Conservation (phyloP, 2,888 invertebrate genomes). For the Folsomia manolachei region DNA sequence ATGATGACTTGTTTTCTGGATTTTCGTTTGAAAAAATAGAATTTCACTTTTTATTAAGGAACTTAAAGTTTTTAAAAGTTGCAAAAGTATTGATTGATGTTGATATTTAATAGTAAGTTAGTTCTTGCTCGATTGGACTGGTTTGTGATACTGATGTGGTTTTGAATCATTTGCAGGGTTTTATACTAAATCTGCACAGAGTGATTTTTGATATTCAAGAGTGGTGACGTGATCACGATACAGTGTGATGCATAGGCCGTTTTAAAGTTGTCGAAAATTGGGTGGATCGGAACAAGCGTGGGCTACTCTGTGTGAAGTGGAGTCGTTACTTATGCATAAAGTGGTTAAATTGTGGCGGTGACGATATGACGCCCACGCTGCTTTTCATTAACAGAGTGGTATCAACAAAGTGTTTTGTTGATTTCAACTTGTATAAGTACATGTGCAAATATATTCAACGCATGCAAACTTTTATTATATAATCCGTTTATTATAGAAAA, state of each 20-base stretch:
- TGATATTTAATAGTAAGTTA: no score
- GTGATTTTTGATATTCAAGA: no score
- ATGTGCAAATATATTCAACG: no score
- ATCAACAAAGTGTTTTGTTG: no score
- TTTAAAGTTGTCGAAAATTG: neutral
- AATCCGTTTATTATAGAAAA: no score
- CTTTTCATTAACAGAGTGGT: no score
- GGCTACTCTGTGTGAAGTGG: neutral
- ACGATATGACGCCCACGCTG: neutral
- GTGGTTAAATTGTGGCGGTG: neutral
- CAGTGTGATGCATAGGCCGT: neutral
- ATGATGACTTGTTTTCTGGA: constrained; percentile 16
- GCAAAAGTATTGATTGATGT: neutral
- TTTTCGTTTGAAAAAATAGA: no score
- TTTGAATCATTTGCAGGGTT: no score
- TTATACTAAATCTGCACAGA: no score
- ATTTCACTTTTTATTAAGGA: neutral
- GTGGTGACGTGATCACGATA: neutral
- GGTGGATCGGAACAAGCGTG: neutral
- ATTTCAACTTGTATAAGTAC: no score
- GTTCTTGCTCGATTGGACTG: neutral
- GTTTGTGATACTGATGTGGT: neutral
- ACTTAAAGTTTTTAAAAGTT: neutral
- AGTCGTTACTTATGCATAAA: neutral
- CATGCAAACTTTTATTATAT: no score